Percentiles rank a stretch among this genome's conserved stretches.
phyloP scores from a whole-genome alignment of 2,113 vertebrate genomes.

The Scalopus aquaticus region DNA sequence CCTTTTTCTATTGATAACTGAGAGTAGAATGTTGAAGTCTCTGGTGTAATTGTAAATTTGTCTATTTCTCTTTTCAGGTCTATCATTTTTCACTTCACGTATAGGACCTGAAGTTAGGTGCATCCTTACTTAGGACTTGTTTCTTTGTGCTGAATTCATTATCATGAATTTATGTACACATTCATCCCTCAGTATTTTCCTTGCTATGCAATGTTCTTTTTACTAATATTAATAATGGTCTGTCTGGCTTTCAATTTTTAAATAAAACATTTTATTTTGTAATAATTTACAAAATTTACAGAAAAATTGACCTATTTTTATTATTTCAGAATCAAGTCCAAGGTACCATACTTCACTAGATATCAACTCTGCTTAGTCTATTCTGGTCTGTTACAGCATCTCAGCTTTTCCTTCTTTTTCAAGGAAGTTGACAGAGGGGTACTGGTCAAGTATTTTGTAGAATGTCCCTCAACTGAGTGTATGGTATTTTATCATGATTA shows the following conservation, averaged over 20 bases:
- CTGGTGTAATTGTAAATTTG: not conserved
- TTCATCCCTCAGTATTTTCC: not conserved
- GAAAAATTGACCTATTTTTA: not conserved
- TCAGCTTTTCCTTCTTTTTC: not conserved
- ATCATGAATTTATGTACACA: not conserved
- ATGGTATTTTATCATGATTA: not conserved
- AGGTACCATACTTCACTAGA: fast-evolving
- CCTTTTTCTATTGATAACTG: not conserved
- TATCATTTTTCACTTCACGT: not conserved
- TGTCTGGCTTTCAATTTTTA: not conserved
- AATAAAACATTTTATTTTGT: not conserved
- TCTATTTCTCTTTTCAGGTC: not conserved
- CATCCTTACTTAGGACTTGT: not conserved
- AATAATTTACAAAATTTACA: not conserved
- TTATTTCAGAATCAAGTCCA: not conserved
- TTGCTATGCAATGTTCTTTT: not conserved
- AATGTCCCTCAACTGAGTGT: not conserved
- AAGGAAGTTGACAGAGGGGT: not conserved
- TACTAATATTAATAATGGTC: not conserved
- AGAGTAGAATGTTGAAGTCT: not conserved
- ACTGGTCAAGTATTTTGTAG: not conserved
- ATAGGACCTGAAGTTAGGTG: not conserved
- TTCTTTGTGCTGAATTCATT: not conserved
- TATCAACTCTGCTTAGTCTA: too few species aligned
- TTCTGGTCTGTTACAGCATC: not conserved